phyloP scores from a whole-genome alignment of 2,888 invertebrate species.

The Autographa gamma region DNA sequence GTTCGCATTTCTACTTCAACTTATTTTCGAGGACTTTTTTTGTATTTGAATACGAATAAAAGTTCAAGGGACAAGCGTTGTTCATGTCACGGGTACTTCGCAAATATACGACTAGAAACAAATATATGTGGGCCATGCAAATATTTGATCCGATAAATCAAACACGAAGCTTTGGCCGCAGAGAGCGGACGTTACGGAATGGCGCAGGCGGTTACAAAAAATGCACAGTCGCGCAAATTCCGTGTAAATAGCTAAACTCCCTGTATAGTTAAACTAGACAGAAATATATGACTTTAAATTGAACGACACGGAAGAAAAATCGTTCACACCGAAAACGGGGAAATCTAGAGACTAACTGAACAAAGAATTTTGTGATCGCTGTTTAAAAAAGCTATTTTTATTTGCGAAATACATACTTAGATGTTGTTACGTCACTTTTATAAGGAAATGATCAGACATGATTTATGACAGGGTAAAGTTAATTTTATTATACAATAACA shows the following conservation, averaged over 20 bases:
- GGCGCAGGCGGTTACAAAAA: not conserved
- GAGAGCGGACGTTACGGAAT: conserved; percentile 2
- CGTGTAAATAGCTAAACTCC: not conserved
- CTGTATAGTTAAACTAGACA: conserved; percentile 1
- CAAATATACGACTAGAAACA: conserved; percentile 35
- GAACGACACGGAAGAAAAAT: conserved; percentile 4
- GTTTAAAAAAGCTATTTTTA: conserved; percentile 1
- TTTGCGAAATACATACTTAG: not conserved
- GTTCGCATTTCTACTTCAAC: conserved; percentile 36
- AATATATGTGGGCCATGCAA: conserved; percentile 28
- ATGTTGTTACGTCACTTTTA: not conserved
- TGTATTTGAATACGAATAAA: conserved; percentile 35
- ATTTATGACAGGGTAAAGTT: not conserved
- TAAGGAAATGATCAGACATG: not conserved
- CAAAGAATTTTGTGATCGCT: not conserved
- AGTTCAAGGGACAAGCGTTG: conserved; percentile 24
- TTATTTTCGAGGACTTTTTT: conserved; percentile 41
- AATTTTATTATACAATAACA: not conserved
- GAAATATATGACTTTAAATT: conserved; percentile 4
- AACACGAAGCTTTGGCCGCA: conserved; percentile 12
- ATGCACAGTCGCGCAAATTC: not conserved
- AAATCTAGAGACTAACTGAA: not conserved
- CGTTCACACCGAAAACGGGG: not conserved
- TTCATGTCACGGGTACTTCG: conserved; percentile 26
- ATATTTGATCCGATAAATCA: conserved; percentile 24